Base-by-base conservation (phyloP, 2,113 vertebrate species). In the Nycticebus coucang region DNA sequence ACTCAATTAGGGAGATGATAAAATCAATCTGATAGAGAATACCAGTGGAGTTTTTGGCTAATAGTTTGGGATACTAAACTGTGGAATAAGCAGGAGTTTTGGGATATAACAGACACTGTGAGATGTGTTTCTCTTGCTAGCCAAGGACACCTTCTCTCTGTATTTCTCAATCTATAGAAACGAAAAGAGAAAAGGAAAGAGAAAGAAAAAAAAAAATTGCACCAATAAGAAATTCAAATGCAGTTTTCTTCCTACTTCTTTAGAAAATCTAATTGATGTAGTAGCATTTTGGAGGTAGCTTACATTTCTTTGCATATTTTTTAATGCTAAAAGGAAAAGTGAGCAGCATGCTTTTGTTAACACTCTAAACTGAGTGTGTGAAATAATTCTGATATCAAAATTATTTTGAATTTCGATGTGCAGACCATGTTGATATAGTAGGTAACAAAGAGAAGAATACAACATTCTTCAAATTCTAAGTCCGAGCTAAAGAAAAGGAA, bases 11-110 rank as follows among this genome's bases (percentile, higher is more conserved):
- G 17, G n/a, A 92, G 35, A 94, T 50, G 45, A 35, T 62, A 79
- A 97, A 95, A 95, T 83, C 62, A 60, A n/a, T 88, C 35, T 71
- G 18, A 71, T 24, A 91, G 50, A 97, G 66, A 72, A 85, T 22
- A 95, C 11, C 2, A 14, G 72, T 5, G 0, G 37, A 92, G 24
- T 72, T 91, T 78, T 78, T 72, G 57, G 14, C 24, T 69, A 24
- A 64, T 7, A 94, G 21, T 82, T 75, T 86, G 30, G 35, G 35
- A 19, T 77, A 60, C 33, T 89, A 59, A 96, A 22, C 11, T 91
- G 21, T 53, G 60, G 35, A 90, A 77, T 81, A 83, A 94, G 26
- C n/a, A 93, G 64, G 37, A 84, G 28, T 80, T 53, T 60, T 53
- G 78, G 12, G 71, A 93, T 50, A 69, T 57, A 30, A 82, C 75